Evolutionary conservation across 2,797 vertebrate genomes (phyloP), one percentile per base, ranked within the genome.

Genomic region (Nyctalus aviator): DNA sequence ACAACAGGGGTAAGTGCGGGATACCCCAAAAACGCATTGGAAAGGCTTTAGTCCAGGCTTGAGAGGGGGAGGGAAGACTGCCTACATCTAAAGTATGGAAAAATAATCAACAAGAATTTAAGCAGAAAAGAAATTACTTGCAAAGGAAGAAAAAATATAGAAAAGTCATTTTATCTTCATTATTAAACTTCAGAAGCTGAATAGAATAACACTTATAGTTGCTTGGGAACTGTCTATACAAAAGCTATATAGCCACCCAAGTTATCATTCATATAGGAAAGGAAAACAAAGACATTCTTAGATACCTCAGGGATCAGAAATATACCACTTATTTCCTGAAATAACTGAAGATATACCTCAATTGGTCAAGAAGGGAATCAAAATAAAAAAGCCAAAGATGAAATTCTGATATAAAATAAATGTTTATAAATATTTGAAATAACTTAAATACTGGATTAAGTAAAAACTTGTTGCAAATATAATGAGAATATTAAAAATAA

Each of bases 401-500:
- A 89, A 82, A 92, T 85, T 62, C 10, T 84, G 59, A 82, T 48
- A 64, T 85, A 53, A 85, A 84, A 81, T 20, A 81, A 92, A 82
- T 89, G 62, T 35, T 81, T 50, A 17, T 57, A 88, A 94, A 81
- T 68, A 81, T 71, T 62, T 84, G 53, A 92, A 82, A 72, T 89
- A 66, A 77, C 77, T 87, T 87, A 71, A 94, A 71, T 76, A 77
- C 32, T 81, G 21, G 46, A 82, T 30, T 64, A 72, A 71, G n/a
- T 62, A 64, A 91, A 94, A 89, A 75, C 17, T n/a, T 84, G 44
- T 69, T 75, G 30, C 15, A 94, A 94, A 57, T 92, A 92, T 73
- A 86, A 92, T 46, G 32, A 75, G 46, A 69, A 44, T 46, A 62
- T 81, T 86, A 71, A 91, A 83, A 71, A 14, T 18, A 89, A 14